Evolutionary conservation across 2,113 vertebrate species (phyloP).

Genomic region (Erythrocercus mccallii): DNA sequence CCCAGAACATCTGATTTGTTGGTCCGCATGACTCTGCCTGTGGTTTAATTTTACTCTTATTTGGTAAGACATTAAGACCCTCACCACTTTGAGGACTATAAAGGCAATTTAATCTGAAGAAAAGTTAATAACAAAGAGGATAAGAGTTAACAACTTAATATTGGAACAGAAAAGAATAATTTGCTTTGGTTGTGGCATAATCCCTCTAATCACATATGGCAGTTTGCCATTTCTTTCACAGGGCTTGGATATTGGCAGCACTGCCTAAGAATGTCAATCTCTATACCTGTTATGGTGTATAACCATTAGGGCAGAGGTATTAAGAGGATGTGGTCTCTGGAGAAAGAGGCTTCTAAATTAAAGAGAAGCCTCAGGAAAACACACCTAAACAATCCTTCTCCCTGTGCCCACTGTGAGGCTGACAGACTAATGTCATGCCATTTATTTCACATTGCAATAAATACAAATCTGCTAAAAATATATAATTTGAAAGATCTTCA

Average conservation of each 20-base stretch:
- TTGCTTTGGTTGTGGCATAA: background rate
- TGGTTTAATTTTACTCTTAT: background rate
- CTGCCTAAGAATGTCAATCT: background rate
- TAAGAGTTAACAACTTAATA: background rate
- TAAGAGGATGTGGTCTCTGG: background rate
- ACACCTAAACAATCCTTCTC: background rate
- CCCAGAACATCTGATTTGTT: background rate
- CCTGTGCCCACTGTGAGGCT: background rate
- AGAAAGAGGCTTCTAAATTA: background rate
- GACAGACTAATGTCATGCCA: background rate
- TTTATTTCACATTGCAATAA: background rate
- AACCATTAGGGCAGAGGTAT: background rate
- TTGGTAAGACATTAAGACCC: background rate
- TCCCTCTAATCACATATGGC: background rate
- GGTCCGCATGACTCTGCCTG: background rate
- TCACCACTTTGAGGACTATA: background rate
- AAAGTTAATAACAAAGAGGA: slow-evolving; percentile 1
- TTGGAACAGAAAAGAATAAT: background rate
- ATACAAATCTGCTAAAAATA: background rate
- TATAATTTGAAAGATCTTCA: background rate
- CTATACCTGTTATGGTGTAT: background rate
- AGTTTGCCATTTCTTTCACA: background rate
- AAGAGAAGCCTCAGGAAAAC: background rate
- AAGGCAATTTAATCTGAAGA: background rate
- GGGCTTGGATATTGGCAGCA: background rate